Evolutionary conservation across 2,888 invertebrate species (phyloP).

Genomic region (Tuta absoluta): DNA sequence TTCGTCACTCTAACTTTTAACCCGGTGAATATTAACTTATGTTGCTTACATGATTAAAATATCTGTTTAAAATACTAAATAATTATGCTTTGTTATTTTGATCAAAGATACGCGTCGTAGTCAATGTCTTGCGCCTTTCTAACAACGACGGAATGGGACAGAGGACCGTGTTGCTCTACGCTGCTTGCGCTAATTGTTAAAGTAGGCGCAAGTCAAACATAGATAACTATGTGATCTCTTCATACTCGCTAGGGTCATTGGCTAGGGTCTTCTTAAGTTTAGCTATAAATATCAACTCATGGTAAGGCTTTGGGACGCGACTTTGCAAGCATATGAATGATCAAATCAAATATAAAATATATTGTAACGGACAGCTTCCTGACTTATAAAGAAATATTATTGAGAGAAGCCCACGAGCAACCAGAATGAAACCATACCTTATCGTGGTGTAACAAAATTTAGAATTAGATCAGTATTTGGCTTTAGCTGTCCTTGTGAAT

Average conservation of each 20-base stretch:
- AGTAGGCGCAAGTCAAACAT: not conserved
- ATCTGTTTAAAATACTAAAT: not conserved
- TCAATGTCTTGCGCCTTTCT: no score
- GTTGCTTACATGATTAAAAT: not conserved
- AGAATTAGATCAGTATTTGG: no score
- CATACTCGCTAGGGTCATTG: not conserved
- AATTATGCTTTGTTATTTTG: not conserved
- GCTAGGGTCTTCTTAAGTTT: not conserved
- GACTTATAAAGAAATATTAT: no score
- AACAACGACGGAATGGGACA: no score
- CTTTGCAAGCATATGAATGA: not conserved
- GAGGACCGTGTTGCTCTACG: no score
- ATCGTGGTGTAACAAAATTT: no score
- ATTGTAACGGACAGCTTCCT: no score
- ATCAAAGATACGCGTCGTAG: not conserved
- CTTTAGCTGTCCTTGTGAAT: no score
- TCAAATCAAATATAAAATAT: no score
- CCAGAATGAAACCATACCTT: no score
- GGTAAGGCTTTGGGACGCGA: not conserved
- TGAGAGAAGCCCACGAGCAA: no score
- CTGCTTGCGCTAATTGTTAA: not conserved
- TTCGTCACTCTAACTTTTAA: no score
- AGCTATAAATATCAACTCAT: slow-evolving; percentile 1
- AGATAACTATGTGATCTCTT: slow-evolving; percentile 4
- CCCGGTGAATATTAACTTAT: not conserved